A percentile compares a stretch with the other conserved stretches of the same genome.
phyloP scores from a whole-genome alignment of 2,113 vertebrate species.

The Barbus barbus region DNA sequence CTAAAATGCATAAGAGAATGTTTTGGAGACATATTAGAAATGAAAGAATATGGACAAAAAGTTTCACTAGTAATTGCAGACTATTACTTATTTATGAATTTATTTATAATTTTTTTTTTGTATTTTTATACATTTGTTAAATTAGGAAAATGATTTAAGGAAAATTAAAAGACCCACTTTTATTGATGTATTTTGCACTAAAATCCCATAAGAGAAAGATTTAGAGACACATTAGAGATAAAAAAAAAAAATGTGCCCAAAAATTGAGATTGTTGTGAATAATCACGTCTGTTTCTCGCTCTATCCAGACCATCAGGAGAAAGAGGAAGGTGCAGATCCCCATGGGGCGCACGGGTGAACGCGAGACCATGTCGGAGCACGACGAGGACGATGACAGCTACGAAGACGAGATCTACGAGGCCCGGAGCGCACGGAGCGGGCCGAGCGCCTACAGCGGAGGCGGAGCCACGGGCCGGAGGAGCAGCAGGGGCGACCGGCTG shows the following conservation, averaged over 20 bases:
- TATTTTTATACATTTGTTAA: too few species aligned
- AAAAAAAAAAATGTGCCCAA: not conserved
- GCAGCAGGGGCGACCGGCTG: slow-evolving; percentile 80
- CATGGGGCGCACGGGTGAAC: slow-evolving; percentile 84
- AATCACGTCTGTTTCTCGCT: slow-evolving; percentile 31
- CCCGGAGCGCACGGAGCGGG: slow-evolving; percentile 78
- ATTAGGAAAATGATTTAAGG: too few species aligned
- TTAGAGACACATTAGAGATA: not conserved
- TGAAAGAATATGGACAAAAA: too few species aligned
- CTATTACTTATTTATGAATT: too few species aligned
- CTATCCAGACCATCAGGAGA: slow-evolving; percentile 88
- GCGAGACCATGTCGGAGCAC: slow-evolving; percentile 89
- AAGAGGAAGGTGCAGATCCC: slow-evolving; percentile 97
- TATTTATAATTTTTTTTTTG: too few species aligned
- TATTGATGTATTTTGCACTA: not conserved
- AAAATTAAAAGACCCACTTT: not conserved
- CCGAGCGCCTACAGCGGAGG: slow-evolving; percentile 73
- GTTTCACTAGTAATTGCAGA: too few species aligned
- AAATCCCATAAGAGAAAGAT: not conserved
- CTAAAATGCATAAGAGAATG: too few species aligned
- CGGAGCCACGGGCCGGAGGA: slow-evolving; percentile 70
- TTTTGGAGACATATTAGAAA: too few species aligned
- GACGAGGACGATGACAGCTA: slow-evolving; percentile 96
- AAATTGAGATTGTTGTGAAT: not conserved
- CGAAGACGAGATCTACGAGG: slow-evolving; percentile 89